Conservation (phyloP, 1,140 invertebrate species). For the Nixonia krombeini region DNA sequence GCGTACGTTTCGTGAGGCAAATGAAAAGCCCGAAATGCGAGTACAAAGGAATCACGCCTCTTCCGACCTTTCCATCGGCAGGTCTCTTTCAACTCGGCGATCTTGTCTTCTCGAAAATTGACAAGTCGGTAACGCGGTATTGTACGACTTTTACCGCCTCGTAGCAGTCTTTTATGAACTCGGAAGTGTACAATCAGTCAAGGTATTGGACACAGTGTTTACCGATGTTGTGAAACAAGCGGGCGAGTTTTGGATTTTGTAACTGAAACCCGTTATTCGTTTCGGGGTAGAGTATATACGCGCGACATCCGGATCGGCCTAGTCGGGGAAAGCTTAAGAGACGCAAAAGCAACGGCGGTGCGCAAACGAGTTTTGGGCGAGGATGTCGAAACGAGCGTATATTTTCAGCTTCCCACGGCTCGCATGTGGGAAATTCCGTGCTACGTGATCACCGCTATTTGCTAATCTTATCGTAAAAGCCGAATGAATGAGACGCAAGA, state of each 20-base stretch:
- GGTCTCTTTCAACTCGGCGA: conserved; percentile 1
- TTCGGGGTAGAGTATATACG: too few species aligned
- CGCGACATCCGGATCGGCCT: too few species aligned
- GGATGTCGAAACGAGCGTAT: not conserved
- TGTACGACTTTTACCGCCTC: not conserved
- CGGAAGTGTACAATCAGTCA: too few species aligned
- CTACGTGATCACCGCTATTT: conserved; percentile 24
- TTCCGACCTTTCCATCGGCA: conserved; percentile 1
- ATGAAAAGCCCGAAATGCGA: conserved; percentile 25
- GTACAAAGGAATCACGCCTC: conserved; percentile 25
- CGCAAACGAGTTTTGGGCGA: too few species aligned
- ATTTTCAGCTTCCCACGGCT: conserved; percentile 20
- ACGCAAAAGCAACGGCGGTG: too few species aligned
- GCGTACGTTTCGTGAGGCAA: conserved; percentile 11
- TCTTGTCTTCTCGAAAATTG: not conserved
- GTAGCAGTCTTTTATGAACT: too few species aligned
- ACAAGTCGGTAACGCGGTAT: not conserved
- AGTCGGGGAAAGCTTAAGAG: too few species aligned
- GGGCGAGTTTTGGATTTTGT: too few species aligned
- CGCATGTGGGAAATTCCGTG: conserved; percentile 8
- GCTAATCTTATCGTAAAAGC: conserved; percentile 38
- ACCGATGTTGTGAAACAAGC: too few species aligned
- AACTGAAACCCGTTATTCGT: too few species aligned
- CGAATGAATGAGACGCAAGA: conserved; percentile 37
- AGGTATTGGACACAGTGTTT: too few species aligned